Base-by-base conservation (phyloP, 1,140 invertebrate species). In the Aphidius ervi region DNA sequence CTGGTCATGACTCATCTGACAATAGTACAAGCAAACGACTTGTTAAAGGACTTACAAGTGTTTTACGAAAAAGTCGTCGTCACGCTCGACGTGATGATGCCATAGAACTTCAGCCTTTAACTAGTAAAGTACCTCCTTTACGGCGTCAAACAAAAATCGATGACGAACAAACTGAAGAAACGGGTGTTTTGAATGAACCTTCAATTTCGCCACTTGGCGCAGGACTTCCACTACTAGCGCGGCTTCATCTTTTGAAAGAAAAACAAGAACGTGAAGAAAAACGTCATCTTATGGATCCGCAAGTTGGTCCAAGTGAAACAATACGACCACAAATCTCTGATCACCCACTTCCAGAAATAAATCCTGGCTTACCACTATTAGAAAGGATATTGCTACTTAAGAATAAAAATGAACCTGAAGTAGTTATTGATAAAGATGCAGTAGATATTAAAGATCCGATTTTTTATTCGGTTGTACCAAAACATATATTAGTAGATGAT, bases 191-290 rank as follows among this genome's bases (percentile, higher is more conserved):
- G 58, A 55, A 65, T 4, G 78, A 80, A 9, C 66, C 75, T 16
- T 75, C 74, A 0, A 61, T 77, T 1, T 89, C 90, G 49, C 87
- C 90, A 0, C 81, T 93, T 41, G 91, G 91, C 6, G 89, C 90
- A 0, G 92, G 92, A 0, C 75, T 94, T n/a, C 92, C 92, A 0
- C 74, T 95, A 5, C 76, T 95, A 1, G 83, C 89, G 16, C 78
- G 90, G 54, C 74, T 94, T 6, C 87, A 90, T 67, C 74, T 94
- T 7, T 80, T 94, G 0, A 93, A 92, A 70, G 91, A 93, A 69
- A 92, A 92, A 74, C 90, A 93, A 74, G 90, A 92, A 50, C 80
- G 83, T 7, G 84, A 84, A 45, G 79, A 82, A 78, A 86, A 74
- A 77, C 74, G 76, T 58, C 82, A 73, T 64, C 80, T 83, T 70